These are phyloP conservation scores for roundworm (Caenorhabditis elegans) DNA, from an alignment of 1,140 invertebrate genomes.

Conservation along the genomic window DNA sequence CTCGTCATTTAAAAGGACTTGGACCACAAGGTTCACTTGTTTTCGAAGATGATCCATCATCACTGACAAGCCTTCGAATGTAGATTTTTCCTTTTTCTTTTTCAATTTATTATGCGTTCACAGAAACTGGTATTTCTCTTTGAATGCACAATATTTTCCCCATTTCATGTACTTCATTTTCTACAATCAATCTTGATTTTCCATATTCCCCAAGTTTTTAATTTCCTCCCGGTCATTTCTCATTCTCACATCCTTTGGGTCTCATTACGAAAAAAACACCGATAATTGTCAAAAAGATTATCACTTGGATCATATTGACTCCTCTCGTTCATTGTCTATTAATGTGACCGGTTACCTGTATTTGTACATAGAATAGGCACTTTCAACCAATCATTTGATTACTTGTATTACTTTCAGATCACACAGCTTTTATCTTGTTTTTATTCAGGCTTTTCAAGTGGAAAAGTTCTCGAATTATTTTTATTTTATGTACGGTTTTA, in stretches of 20 bases:
- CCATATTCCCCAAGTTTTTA: not conserved
- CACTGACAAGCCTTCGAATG: not conserved
- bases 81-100: not conserved
- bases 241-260: not conserved
- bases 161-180: not conserved
- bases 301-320: not conserved
- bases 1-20: slow-evolving; percentile 36
- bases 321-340: not conserved
- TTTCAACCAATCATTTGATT: not conserved
- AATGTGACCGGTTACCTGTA: not conserved
- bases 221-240: not conserved
- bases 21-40: slow-evolving; percentile 40
- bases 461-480: not conserved
- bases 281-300: no score
- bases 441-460: not conserved
- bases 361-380: not conserved
- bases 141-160: no score
- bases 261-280: not conserved
- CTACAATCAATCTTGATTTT: not conserved
- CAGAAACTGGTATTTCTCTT: no score
- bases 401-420: not conserved
- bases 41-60: slow-evolving; percentile 32
- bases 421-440: not conserved
- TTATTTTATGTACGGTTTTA: not conserved
- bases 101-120: not conserved